Evolutionary conservation across 2,113 vertebrate genomes (phyloP).

Genomic region (Peromyscus californicus): DNA sequence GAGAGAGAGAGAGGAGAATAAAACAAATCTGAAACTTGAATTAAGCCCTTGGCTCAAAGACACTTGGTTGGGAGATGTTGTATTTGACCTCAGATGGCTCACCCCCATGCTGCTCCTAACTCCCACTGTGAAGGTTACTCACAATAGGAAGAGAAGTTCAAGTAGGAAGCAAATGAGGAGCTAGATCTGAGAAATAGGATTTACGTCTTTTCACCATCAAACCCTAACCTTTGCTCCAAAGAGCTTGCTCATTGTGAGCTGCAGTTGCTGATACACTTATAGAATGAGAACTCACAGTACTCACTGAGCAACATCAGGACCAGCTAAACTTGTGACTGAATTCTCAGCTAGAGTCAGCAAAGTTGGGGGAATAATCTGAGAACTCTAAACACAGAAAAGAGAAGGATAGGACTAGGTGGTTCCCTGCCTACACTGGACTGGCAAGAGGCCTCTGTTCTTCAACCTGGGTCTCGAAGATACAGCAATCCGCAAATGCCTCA

Average conservation of each 20-base stretch:
- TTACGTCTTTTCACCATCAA: background rate
- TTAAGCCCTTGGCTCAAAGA: background rate
- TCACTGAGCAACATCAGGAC: background rate
- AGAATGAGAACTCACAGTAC: background rate
- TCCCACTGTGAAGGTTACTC: too few relatives aligned
- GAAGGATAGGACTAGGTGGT: background rate
- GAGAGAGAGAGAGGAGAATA: too few relatives aligned
- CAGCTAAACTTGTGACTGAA: background rate
- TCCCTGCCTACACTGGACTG: background rate
- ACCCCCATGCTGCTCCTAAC: too few relatives aligned
- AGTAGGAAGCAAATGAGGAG: background rate
- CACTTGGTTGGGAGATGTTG: background rate
- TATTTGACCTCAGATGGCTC: background rate
- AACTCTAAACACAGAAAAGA: background rate
- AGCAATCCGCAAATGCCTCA: background rate
- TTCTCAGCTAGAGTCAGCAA: background rate
- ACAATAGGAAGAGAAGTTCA: accelerated
- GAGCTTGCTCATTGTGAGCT: background rate
- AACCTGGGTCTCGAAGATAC: background rate
- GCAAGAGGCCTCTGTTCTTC: background rate
- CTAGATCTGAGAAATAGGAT: background rate
- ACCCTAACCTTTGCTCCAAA: background rate
- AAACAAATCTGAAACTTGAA: background rate
- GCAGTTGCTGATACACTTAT: background rate
- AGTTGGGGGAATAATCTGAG: background rate